Percentiles rank a stretch among this genome's conserved stretches.
These are phyloP conservation scores for Amphipoea oculea DNA, from an alignment of 2,888 invertebrate genomes.

Conservation along the genomic window DNA sequence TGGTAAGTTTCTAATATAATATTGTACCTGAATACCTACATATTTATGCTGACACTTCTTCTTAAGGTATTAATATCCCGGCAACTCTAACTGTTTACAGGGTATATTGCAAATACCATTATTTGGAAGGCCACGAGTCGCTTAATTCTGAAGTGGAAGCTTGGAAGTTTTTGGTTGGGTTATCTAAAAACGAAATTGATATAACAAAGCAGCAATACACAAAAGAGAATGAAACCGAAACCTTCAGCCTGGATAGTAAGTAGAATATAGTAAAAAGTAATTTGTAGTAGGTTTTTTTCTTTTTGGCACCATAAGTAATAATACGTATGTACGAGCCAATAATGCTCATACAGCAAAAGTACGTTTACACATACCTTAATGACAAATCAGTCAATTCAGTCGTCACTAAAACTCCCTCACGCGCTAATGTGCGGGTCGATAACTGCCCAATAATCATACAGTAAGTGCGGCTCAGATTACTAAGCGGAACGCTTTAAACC, in stretches of 20 bases:
- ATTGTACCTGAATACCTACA: neutral
- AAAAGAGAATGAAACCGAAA: conserved; percentile 68
- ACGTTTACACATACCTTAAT: too few species aligned
- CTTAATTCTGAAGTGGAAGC: conserved; percentile 94
- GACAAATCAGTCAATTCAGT: too few species aligned
- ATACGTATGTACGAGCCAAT: too few species aligned
- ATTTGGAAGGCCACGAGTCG: conserved; percentile 94
- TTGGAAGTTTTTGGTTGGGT: conserved; percentile 93
- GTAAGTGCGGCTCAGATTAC: too few species aligned
- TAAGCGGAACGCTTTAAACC: too few species aligned
- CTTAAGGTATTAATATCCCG: neutral
- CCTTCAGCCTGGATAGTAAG: conserved; percentile 80
- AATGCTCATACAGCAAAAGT: too few species aligned
- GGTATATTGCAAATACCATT: conserved; percentile 97
- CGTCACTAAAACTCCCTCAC: too few species aligned
- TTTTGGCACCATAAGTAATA: neutral
- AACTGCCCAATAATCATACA: too few species aligned
- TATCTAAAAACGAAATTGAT: conserved; percentile 88
- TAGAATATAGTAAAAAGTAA: neutral
- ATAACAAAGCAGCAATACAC: conserved; percentile 85
- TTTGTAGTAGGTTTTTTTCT: neutral
- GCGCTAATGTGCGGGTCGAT: too few species aligned
- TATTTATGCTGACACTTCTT: neutral
- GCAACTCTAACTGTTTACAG: conserved; percentile 78
- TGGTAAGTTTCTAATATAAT: conserved; percentile 90